Evolutionary conservation across 2,888 invertebrate species (phyloP).

Genomic region (Lissonota sp.): DNA sequence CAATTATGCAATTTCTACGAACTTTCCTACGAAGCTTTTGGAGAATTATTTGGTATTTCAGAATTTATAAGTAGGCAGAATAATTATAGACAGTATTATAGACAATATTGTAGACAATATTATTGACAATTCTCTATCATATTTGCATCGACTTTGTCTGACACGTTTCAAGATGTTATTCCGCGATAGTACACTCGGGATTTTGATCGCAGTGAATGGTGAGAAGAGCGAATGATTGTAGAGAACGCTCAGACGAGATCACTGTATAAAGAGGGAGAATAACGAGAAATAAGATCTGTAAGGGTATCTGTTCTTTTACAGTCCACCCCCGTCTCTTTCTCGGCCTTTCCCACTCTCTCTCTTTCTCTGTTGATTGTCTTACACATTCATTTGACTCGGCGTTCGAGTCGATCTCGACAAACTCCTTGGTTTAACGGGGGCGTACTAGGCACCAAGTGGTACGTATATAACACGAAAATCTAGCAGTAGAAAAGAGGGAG

Average conservation of each 20-base stretch:
- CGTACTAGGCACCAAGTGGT: conserved; percentile 73
- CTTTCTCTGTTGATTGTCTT: no score
- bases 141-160: no score
- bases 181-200: no score
- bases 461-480: conserved; percentile 59
- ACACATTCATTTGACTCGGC: conserved; percentile 11
- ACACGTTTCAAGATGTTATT: no score
- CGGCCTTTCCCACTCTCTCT: neutral
- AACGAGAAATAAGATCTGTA: conserved; percentile 18
- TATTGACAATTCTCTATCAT: no score
- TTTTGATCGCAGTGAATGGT: no score
- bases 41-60: no score
- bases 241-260: conserved; percentile 15
- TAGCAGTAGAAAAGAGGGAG: neutral
- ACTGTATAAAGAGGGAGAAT: conserved; percentile 17
- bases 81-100: no score
- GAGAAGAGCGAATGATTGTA: conserved; percentile 25
- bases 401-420: conserved; percentile 45
- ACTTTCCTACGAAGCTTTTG: no score
- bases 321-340: conserved; percentile 51
- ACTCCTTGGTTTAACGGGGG: conserved; percentile 63
- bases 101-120: no score
- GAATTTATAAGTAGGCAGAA: no score
- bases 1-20: no score
- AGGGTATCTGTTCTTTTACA: conserved; percentile 68